Base-by-base conservation (phyloP, 1,140 invertebrate genomes). In the Drosophila arizonae region DNA sequence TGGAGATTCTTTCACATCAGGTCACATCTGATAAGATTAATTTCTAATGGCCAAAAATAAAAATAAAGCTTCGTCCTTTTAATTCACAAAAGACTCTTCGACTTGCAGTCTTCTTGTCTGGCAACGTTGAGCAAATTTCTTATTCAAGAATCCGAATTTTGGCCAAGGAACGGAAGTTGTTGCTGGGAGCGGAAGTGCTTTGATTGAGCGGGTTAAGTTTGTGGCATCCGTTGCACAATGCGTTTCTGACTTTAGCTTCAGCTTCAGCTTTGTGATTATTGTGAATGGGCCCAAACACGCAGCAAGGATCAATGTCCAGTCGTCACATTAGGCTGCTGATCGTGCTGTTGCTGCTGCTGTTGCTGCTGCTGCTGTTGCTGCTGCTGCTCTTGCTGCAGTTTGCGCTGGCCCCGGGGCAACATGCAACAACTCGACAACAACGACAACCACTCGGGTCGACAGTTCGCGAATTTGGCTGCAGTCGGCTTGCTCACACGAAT, bases 301-400 rank as follows among this genome's bases (percentile, higher is more conserved):
- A 79, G 48, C 54, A 57, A 68, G 64, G 77, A 81, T 80, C 74
- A 77, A 68, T 82, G 81, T 81, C 72, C 63, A 81, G 81, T 86
- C 82, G 69, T 81, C 81, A 87, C 72, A 86, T 86, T 86, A 87
- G 75, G 51, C 28, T 13, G 46, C 24, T 28, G 43, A 24, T 24
- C 21, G 28, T 50, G 58, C 24, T 39, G 71, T 73, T 86, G 24
- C 36, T 36, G 57, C 76, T 86, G 21, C 21, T 21, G 21, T 2
- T 1, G 21, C 2, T 21, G 21, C 21, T 28, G 41, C 39, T 50
- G 58, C 24, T 39, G 71, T 76, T 86, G 24, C 36, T 39, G 57
- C 76, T 86, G n/a, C 36, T 39, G 57, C 46, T 64, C 52, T 41
- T 43, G 64, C 57, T 77, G 69, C 69, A 84, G 63, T 84, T 86